These are phyloP conservation scores for Opisthocomus hoazin DNA, from an alignment of 2,113 vertebrate species.

Conservation along the genomic window DNA sequence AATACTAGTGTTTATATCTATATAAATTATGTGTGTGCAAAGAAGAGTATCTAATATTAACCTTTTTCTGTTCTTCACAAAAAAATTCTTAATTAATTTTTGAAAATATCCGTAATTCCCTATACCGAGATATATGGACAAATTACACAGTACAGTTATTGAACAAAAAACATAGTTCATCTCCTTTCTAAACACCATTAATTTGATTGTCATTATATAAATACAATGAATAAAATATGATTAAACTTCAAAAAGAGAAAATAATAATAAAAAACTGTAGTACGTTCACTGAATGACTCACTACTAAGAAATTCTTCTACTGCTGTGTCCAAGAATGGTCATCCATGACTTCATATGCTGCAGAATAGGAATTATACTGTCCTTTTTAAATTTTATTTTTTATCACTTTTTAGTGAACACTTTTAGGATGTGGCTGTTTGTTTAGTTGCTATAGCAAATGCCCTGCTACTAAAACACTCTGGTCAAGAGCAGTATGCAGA, in stretches of 20 bases:
- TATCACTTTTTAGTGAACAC: neutral
- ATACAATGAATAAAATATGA: neutral
- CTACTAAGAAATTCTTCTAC: neutral
- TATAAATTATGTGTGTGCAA: neutral
- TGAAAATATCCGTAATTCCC: neutral
- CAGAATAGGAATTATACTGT: neutral
- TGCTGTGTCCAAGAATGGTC: neutral
- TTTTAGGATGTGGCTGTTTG: neutral
- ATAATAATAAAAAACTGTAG: neutral
- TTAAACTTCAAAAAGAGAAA: neutral
- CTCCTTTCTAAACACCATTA: neutral
- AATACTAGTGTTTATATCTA: neutral
- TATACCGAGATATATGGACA: neutral
- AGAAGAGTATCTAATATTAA: neutral
- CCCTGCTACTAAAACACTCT: conserved; percentile 10
- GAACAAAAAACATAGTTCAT: neutral
- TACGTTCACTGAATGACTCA: neutral
- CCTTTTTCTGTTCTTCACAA: neutral
- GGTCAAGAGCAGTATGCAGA: neutral
- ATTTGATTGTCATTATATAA: neutral
- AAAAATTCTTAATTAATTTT: neutral
- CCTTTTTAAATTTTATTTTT: neutral
- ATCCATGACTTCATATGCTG: neutral
- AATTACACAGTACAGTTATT: neutral
- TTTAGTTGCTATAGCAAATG: conserved; percentile 10